Conservation (phyloP, 2,797 vertebrate species). For the Mus caroli region DNA sequence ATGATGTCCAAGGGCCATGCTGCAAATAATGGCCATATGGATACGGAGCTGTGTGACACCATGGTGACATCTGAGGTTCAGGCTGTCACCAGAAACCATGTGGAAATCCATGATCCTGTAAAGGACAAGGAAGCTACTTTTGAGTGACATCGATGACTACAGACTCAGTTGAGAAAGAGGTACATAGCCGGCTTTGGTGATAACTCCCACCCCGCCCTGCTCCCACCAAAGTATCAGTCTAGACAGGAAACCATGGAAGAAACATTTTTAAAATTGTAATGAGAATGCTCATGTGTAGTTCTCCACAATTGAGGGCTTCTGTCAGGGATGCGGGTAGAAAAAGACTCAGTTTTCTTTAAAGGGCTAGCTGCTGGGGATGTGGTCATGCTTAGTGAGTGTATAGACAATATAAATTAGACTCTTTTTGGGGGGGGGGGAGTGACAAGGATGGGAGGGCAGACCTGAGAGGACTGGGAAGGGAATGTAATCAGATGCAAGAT, state of each 20-base stretch:
- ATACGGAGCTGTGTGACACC: neutral
- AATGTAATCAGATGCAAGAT: neutral
- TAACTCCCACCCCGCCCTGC: neutral
- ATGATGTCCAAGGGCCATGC: no score
- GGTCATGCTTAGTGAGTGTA: neutral
- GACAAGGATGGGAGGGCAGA: neutral
- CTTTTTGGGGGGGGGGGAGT: neutral
- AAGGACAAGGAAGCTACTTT: neutral
- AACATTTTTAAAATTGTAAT: neutral
- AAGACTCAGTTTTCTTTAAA: neutral
- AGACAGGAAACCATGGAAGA: neutral
- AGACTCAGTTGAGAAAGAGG: neutral
- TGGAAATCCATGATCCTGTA: neutral
- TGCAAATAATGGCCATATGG: no score
- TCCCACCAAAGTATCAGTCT: neutral
- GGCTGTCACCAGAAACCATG: neutral
- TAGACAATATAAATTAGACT: neutral
- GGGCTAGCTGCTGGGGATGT: neutral
- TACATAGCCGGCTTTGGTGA: neutral
- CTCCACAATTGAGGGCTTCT: neutral
- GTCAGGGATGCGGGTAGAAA: neutral
- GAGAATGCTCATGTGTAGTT: neutral
- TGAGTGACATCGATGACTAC: neutral
- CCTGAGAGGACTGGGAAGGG: neutral
- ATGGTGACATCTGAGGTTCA: neutral